Base-by-base conservation (phyloP, 1,140 invertebrate species). In the Myzus persicae region DNA sequence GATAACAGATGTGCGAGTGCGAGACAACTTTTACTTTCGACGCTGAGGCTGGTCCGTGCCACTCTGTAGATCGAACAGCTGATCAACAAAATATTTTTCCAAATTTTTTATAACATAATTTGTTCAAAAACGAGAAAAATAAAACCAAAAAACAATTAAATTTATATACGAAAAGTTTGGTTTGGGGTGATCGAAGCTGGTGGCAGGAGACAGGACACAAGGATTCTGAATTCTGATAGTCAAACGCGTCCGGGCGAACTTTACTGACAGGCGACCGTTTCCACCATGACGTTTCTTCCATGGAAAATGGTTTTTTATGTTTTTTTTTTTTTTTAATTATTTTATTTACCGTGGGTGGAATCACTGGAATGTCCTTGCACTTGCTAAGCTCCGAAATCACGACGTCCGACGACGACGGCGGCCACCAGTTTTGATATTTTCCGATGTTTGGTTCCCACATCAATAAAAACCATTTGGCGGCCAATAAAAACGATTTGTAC, bases 291-390 rank as follows among this genome's bases (percentile, higher is more conserved):
- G 44, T 51, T 81, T 93, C 76, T 93, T 93, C 91, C 91, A 93
- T 93, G 91, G 7, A 18, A 93, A 24, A 26, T 81, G 90, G 87
- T 48, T 89, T 54, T 59, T 90, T n/a, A 31, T 18, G 31, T 36
- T 90, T 84, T 82, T 84, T 51, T 84, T 82, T 84, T 51, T 82
- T 92, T 82, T 46, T 82, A 24, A 92, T 81, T 92, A 76, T 93
- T 93, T 93, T 93, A 93, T 93, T 93, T 93, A 93, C 91, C 91
- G 91, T 93, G 91, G 91, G 91, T 93, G 91, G 91, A 93, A 93
- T 93, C 91, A 93, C 91, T 93, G 91, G 91, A 93, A 93, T 93
- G 91, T 93, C 91, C 91, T 93, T 93, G 91, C 81, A 93, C 91
- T 84, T 85, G 91, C 91, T 93, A 51, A 85, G 91, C 81, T 81